Evolutionary conservation across 2,113 vertebrate genomes (phyloP).

Genomic region (Picathartes gymnocephalus): DNA sequence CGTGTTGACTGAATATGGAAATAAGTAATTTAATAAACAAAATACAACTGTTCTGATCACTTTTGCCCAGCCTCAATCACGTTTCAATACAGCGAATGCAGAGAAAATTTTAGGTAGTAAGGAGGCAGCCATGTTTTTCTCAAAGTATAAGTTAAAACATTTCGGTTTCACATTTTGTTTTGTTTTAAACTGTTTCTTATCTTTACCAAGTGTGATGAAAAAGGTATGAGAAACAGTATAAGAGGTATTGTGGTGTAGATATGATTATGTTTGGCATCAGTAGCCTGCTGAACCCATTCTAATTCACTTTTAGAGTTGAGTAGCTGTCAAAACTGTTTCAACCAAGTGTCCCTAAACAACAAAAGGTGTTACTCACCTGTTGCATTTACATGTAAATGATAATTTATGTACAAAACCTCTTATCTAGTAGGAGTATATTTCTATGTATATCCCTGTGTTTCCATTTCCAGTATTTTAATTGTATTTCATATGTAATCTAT

Average conservation of each 20-base stretch:
- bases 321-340: neutral
- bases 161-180: neutral
- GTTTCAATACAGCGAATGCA: neutral
- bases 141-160: neutral
- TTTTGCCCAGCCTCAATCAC: neutral
- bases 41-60: neutral
- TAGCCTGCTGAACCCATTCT: neutral
- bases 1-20: neutral
- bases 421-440: neutral
- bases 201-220: neutral
- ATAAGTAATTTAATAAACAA: neutral
- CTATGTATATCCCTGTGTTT: neutral
- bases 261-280: neutral
- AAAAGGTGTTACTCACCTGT: neutral
- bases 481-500: neutral
- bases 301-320: neutral
- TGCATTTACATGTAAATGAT: neutral
- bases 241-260: neutral
- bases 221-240: neutral
- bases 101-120: neutral
- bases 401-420: neutral
- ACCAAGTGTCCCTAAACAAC: neutral
- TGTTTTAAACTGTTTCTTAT: neutral
- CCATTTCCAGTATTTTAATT: neutral
- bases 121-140: neutral